phyloP scores from a whole-genome alignment of 2,797 vertebrate species.

The Hybognathus amarus region DNA sequence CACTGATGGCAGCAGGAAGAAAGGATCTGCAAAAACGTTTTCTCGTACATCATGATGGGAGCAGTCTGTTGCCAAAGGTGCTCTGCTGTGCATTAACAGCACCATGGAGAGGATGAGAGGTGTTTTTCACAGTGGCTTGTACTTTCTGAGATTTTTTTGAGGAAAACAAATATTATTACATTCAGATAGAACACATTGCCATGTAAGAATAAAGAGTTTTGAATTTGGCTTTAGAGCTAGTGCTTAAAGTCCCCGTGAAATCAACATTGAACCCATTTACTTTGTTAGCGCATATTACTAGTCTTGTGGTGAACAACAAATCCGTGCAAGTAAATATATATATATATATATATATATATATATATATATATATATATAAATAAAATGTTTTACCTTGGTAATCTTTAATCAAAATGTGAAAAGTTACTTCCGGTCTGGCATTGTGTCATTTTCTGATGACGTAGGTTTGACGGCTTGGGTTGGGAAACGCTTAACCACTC shows the following conservation, averaged over 20 bases:
- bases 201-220: background rate
- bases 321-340: too few species aligned
- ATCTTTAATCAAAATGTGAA: too few species aligned
- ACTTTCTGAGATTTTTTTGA: background rate
- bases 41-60: slow-evolving; percentile 1
- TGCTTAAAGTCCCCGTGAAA: background rate
- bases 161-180: background rate
- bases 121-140: background rate
- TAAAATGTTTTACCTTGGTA: too few species aligned
- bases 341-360: too few species aligned
- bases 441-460: too few species aligned
- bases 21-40: slow-evolving; percentile 31
- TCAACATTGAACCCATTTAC: too few species aligned
- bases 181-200: background rate
- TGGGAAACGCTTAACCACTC: too few species aligned
- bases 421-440: too few species aligned
- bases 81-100: slow-evolving; percentile 17
- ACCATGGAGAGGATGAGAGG: slow-evolving; percentile 6
- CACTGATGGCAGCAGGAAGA: slow-evolving; percentile 22
- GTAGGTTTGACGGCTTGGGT: too few species aligned
- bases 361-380: too few species aligned
- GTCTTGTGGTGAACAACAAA: too few species aligned
- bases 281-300: too few species aligned
- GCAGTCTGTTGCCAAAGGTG: slow-evolving; percentile 27
- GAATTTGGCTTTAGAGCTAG: background rate